A percentile compares a stretch with the other conserved stretches of the same genome.
phyloP scores from a whole-genome alignment of 2,888 invertebrate genomes.

The Cephus pygmeus region DNA sequence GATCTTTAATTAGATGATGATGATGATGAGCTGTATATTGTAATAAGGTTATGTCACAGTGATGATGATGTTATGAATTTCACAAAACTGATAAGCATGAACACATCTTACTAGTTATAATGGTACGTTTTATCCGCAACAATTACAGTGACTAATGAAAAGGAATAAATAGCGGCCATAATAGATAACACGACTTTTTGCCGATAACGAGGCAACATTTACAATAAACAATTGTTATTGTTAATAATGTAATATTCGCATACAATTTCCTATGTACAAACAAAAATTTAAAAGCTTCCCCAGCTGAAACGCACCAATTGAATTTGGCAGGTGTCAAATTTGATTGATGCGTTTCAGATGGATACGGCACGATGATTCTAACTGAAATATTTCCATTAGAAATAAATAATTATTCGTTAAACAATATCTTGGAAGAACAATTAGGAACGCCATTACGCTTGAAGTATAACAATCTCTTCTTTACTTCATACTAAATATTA shows the following conservation, averaged over 20 bases:
- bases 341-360: not conserved
- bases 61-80: not conserved
- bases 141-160: conserved; percentile 1
- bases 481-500: not conserved
- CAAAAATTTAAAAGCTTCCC: not conserved
- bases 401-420: not conserved
- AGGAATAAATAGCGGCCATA: conserved; percentile 8
- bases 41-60: not conserved
- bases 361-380: not conserved
- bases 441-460: not conserved
- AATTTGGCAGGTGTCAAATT: not conserved
- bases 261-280: not conserved
- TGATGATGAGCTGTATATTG: conserved; percentile 1
- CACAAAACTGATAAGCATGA: conserved; percentile 13
- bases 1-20: not conserved
- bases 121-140: not conserved
- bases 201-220: not conserved
- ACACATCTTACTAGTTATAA: conserved; percentile 10
- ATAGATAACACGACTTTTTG: not conserved
- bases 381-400: not conserved
- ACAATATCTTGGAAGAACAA: not conserved
- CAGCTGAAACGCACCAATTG: not conserved
- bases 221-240: not conserved
- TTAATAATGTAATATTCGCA: not conserved
- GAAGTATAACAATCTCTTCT: not conserved